Conservation (phyloP, 2,888 invertebrate species). For the Punctoribates punctum region DNA sequence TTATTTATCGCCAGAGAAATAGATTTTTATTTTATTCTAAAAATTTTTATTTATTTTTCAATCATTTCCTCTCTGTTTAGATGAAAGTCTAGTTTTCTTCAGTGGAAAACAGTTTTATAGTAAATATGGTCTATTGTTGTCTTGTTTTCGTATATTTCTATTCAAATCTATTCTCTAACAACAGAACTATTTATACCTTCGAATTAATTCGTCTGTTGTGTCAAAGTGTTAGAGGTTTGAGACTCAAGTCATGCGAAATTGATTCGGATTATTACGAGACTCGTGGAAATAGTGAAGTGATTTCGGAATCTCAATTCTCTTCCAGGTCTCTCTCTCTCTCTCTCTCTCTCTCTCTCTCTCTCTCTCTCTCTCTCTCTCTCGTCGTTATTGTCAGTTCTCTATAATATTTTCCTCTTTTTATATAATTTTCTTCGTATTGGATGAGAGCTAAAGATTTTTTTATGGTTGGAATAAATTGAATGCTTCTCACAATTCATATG, state of each 20-base stretch:
- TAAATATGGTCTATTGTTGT: neutral
- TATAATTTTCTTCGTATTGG: neutral
- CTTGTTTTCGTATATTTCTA: too few relatives aligned
- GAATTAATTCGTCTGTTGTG: constrained; percentile 32
- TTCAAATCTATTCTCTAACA: too few relatives aligned
- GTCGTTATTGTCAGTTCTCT: too few relatives aligned
- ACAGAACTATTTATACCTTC: neutral
- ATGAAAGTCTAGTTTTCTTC: neutral
- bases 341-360: neutral
- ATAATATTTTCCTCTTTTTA: too few relatives aligned
- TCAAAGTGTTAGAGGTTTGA: neutral
- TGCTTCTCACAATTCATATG: constrained; percentile 20
- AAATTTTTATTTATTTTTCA: neutral
- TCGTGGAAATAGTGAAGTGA: neutral
- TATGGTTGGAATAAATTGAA: constrained; percentile 24
- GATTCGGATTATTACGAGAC: constrained; percentile 15
- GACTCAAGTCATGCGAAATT: constrained; percentile 17
- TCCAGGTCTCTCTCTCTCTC: neutral
- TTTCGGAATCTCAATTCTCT: neutral
- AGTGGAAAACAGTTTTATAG: neutral
- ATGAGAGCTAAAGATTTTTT: too few relatives aligned
- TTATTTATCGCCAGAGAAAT: neutral
- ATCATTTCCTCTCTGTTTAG: neutral
- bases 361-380: neutral
- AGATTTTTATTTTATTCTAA: neutral